Evolutionary conservation across 2,888 invertebrate species (phyloP).

Genomic region (Polydrusus cervinus): DNA sequence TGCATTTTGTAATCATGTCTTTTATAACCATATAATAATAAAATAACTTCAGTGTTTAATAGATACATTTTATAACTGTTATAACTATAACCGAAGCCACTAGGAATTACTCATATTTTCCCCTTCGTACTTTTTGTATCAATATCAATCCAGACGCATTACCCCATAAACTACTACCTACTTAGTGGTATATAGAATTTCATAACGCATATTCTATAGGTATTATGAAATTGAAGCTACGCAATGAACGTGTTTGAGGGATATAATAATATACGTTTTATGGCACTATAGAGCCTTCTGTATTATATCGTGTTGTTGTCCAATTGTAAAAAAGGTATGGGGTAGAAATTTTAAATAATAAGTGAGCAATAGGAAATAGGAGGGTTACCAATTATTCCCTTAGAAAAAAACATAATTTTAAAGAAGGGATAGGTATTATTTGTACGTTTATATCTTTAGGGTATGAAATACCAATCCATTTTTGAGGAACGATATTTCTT

Average conservation of each 20-base stretch:
- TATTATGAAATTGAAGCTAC: constrained; percentile 33
- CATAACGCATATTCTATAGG: constrained; percentile 26
- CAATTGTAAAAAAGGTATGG: constrained; percentile 22
- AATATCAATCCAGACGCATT: not conserved
- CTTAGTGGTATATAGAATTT: constrained; percentile 30
- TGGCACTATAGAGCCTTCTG: constrained; percentile 5
- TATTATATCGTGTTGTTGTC: constrained; percentile 32
- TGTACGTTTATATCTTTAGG: no score
- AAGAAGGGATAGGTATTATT: no score
- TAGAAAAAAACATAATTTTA: not conserved
- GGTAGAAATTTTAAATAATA: constrained; percentile 19
- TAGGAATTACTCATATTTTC: not conserved
- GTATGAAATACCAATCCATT: no score
- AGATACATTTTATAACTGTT: no score
- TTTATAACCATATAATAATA: no score
- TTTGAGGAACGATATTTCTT: no score
- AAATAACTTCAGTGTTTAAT: no score
- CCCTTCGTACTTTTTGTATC: constrained; percentile 7
- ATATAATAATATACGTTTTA: constrained; percentile 5
- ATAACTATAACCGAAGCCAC: not conserved
- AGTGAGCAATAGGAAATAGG: constrained; percentile 6
- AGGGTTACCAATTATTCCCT: not conserved
- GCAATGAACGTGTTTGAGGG: constrained; percentile 20
- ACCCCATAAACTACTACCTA: constrained; percentile 30
- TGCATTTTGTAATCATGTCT: no score